These are phyloP conservation scores for Rhinoraja longicauda DNA, from an alignment of 2,797 vertebrate genomes.

Conservation along the genomic window DNA sequence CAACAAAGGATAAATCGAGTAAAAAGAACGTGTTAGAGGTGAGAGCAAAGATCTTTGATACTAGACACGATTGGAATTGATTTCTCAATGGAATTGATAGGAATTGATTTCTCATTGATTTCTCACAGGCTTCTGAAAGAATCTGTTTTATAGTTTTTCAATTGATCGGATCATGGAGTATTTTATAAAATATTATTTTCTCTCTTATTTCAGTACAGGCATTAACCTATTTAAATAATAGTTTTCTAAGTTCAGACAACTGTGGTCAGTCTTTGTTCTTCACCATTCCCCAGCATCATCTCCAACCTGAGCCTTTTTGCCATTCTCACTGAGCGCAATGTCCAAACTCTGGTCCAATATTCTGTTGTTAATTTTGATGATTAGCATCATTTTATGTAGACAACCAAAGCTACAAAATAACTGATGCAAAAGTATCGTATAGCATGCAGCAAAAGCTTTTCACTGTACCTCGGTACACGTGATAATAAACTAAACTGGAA, in stretches of 20 bases:
- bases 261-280: no score
- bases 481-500: no score
- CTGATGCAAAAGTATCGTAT: background rate
- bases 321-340: background rate
- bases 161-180: background rate
- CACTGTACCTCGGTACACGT: no score
- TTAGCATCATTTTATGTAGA: background rate
- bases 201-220: background rate
- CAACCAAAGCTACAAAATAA: background rate
- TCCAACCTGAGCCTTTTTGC: background rate
- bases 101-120: background rate
- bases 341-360: background rate
- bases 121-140: background rate
- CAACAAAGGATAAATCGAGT: slow-evolving; percentile 81
- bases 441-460: no score
- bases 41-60: slow-evolving; percentile 40
- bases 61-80: background rate
- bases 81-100: background rate
- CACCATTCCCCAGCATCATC: background rate
- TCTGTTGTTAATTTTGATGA: background rate
- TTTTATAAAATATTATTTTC: background rate
- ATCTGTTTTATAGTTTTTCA: background rate
- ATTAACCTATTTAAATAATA: background rate
- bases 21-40: slow-evolving; percentile 91
- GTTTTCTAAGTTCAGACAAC: background rate